Evolutionary conservation across 2,888 invertebrate species (phyloP).

Genomic region (Dugesia japonica): DNA sequence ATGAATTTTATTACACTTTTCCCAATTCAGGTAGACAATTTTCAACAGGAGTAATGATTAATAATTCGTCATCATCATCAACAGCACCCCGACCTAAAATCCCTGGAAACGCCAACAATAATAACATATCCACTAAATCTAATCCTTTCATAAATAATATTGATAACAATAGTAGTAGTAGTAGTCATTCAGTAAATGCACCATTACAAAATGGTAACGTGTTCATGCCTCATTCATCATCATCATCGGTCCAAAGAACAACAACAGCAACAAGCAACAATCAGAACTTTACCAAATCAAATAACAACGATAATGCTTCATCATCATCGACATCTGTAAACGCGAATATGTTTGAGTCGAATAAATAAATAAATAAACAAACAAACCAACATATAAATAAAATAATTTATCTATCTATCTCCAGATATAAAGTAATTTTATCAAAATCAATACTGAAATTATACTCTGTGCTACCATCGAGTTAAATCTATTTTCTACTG

Average conservation of each 20-base stretch:
- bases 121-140: not conserved
- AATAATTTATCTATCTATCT: no score
- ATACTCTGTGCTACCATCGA: no score
- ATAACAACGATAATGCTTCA: not conserved
- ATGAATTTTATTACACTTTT: no score
- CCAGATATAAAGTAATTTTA: no score
- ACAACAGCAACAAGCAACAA: not conserved
- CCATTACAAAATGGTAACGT: not conserved
- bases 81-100: not conserved
- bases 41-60: conserved; percentile 3
- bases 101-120: not conserved
- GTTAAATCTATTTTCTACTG: no score
- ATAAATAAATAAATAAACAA: no score
- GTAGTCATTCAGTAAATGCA: not conserved
- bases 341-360: no score
- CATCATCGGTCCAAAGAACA: not conserved
- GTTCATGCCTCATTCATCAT: not conserved
- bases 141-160: not conserved
- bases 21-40: not conserved
- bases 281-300: not conserved
- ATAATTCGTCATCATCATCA: not conserved
- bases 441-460: no score
- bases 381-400: no score
- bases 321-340: not conserved
- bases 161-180: no score